Conservation (phyloP, 23 tunicate genomes). For the Styela clava region DNA sequence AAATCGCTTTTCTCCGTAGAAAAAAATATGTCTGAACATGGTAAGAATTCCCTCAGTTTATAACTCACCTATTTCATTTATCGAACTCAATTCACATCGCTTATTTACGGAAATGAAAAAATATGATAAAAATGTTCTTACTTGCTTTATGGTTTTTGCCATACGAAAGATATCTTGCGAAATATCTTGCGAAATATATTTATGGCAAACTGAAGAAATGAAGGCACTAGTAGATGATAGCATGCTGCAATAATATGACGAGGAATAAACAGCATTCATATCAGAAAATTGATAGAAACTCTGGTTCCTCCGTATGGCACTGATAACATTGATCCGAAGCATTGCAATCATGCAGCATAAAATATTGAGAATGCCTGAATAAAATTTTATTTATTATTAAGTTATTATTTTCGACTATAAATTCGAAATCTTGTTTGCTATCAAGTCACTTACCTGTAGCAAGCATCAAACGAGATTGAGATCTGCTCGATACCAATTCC, state of each 20-base stretch:
- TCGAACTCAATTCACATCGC: too few relatives aligned
- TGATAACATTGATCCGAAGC: conserved; percentile 55
- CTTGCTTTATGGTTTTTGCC: conserved; percentile 66
- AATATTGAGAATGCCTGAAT: conserved; percentile 37
- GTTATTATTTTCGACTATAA: neutral
- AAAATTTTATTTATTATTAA: neutral
- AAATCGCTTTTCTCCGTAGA: too few relatives aligned
- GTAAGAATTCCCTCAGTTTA: too few relatives aligned
- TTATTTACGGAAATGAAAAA: too few relatives aligned
- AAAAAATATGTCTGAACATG: too few relatives aligned
- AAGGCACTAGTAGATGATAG: conserved; percentile 22
- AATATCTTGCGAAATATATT: neutral
- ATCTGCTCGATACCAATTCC: conserved; percentile 26
- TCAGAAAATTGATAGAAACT: conserved; percentile 42
- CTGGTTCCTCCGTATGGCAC: conserved; percentile 32
- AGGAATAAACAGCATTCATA: conserved; percentile 37
- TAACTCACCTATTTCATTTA: too few relatives aligned
- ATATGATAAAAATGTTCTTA: too few relatives aligned
- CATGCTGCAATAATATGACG: conserved; percentile 41
- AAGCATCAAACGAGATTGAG: conserved; percentile 22
- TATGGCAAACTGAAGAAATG: conserved; percentile 19
- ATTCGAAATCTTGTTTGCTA: too few relatives aligned
- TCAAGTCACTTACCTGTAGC: conserved; percentile 33
- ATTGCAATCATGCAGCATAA: conserved; percentile 59
- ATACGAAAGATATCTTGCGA: neutral